Percentiles rank a stretch among this genome's conserved stretches.
These are phyloP conservation scores for Pontoporia blainvillei DNA, from an alignment of 2,113 vertebrate genomes.

Conservation along the genomic window DNA sequence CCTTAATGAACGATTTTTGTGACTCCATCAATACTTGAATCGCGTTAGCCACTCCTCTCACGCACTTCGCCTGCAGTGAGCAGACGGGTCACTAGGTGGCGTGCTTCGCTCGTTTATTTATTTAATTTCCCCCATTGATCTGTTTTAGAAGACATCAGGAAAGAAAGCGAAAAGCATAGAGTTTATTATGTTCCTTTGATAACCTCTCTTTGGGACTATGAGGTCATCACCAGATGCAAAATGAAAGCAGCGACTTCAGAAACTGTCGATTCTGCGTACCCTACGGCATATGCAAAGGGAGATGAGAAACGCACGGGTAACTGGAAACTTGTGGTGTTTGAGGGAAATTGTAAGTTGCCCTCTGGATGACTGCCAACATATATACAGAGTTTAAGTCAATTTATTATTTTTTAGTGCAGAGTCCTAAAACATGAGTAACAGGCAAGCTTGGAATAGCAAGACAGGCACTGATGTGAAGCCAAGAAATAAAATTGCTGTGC, in stretches of 20 bases:
- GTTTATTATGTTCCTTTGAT: slow-evolving; percentile 54
- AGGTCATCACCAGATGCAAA: slow-evolving; percentile 37
- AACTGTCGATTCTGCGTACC: slow-evolving; percentile 23
- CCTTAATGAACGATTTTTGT: slow-evolving; percentile 85
- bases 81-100: slow-evolving; percentile 67
- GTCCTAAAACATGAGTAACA: slow-evolving; percentile 2
- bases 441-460: not conserved
- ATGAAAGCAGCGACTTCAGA: slow-evolving; percentile 41
- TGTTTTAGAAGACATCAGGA: slow-evolving; percentile 44
- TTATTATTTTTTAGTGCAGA: not conserved
- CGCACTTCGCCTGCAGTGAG: not conserved
- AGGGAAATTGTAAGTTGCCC: not conserved
- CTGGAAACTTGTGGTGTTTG: not conserved
- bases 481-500: slow-evolving; percentile 3
- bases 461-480: not conserved
- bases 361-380: not conserved
- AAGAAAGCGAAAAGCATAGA: slow-evolving; percentile 45
- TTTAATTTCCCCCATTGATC: slow-evolving; percentile 42
- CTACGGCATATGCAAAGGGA: not conserved
- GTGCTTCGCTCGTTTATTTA: slow-evolving; percentile 42
- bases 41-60: slow-evolving; percentile 11
- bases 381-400: not conserved
- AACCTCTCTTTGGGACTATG: slow-evolving; percentile 63
- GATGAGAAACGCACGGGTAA: not conserved
- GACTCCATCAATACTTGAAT: slow-evolving; percentile 81